Evolutionary conservation across 2,113 vertebrate genomes (phyloP).

Genomic region (Coreoperca whiteheadi): DNA sequence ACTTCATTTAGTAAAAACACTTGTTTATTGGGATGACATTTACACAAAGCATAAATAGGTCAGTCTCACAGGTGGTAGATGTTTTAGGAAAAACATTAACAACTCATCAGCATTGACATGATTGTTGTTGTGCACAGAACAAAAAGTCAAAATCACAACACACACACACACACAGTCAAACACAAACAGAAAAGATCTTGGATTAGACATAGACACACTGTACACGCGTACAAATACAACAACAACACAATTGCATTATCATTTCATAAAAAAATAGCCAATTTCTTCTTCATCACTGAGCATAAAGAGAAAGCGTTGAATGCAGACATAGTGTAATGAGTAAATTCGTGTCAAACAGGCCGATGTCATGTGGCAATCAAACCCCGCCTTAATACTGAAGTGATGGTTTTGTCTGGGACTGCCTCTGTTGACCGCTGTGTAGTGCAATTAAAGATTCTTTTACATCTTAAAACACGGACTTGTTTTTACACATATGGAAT

Average conservation of each 20-base stretch:
- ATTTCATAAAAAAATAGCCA: constrained; percentile 67
- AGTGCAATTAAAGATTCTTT: constrained; percentile 23
- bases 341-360: neutral
- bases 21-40: constrained; percentile 90
- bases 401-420: neutral
- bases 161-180: constrained; percentile 74
- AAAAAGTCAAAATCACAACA: constrained; percentile 78
- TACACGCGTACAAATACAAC: constrained; percentile 26
- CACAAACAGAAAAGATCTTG: constrained; percentile 71
- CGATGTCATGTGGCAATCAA: neutral
- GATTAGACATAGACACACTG: constrained; percentile 75
- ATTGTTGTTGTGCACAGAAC: constrained; percentile 84
- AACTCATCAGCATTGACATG: constrained; percentile 83
- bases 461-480: neutral
- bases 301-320: constrained; percentile 73
- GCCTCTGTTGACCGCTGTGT: constrained; percentile 2
- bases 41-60: constrained; percentile 90
- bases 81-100: constrained; percentile 80
- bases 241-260: constrained; percentile 61
- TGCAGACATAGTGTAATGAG: constrained; percentile 77
- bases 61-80: constrained; percentile 86
- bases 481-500: neutral
- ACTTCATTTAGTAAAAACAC: constrained; percentile 64
- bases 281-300: constrained; percentile 76
- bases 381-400: neutral